Evolutionary conservation across 2,797 vertebrate genomes (phyloP), one percentile per base, ranked within the genome.

Genomic region (Pelodytes ibericus): DNA sequence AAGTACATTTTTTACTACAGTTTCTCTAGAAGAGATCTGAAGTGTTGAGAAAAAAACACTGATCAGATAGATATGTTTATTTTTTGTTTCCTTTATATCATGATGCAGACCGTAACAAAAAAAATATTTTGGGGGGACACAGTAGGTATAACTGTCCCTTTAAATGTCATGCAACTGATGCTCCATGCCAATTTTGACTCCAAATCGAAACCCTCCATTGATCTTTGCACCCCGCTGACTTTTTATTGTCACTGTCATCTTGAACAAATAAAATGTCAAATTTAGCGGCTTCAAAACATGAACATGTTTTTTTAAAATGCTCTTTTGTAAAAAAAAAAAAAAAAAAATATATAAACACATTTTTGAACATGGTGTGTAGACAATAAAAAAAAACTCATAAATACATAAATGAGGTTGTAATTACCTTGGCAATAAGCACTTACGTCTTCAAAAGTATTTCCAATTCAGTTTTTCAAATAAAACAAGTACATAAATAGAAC

Each of bases 201-300:
- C 13, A 49, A 4, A 16, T n/a, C 44, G 51, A 71, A 51, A 69
- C 30, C 24, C 44, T 56, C 53, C 51, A 58, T 70, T 70, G 31
- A 26, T 58, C 22, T 39, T 53, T 39, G 51, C 4, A 27, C 20
- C 44, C 44, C 20, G 25, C 31, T 61, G 4, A 31, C 13, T 6
- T 6, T 59, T 71, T 41, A 62, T 47, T 49, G 58, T 22, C 49
- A 31, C 7, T 24, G 13, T 62, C 39, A 59, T 49, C 57, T 72
- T 58, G 39, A 72, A 49, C 4, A 22, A 36, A 30, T 72, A 31
- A 31, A 63, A 31, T 36, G n/a, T 24, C 18, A 20, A 71, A 31
- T 71, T 33, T 62, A 51, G 39, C 30, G 69, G 51, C n/a, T 51
- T 26, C 36, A n/a, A 72, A 58, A 47, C 44, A 15, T 56, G 18